Evolutionary conservation across 2,888 invertebrate species (phyloP).

Genomic region (Aricia artaxerxes): DNA sequence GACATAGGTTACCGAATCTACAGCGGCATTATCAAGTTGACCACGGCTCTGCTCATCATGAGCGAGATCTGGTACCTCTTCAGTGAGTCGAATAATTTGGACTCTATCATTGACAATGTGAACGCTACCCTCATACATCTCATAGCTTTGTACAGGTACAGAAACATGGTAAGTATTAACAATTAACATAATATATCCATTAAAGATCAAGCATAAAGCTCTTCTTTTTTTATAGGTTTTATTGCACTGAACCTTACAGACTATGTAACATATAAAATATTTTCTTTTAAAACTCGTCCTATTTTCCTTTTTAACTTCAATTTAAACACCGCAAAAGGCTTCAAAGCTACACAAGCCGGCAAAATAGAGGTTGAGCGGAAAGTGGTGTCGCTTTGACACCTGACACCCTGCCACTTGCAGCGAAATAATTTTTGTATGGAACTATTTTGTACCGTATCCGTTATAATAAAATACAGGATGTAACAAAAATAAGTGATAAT

Average conservation of each 20-base stretch:
- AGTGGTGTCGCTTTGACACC: slow-evolving; percentile 6
- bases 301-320: no score
- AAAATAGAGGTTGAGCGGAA: background rate
- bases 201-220: no score
- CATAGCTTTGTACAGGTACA: slow-evolving; percentile 58
- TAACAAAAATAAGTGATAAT: no score
- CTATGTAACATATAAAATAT: background rate
- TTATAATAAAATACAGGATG: no score
- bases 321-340: background rate
- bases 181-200: no score
- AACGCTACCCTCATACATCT: slow-evolving; percentile 56
- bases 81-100: slow-evolving; percentile 50
- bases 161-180: slow-evolving; percentile 54
- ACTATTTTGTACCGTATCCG: background rate
- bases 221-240: background rate
- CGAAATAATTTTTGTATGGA: background rate
- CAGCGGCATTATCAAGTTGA: slow-evolving; percentile 50
- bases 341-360: background rate
- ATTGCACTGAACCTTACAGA: background rate
- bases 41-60: slow-evolving; percentile 50
- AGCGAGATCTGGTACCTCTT: slow-evolving; percentile 56
- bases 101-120: slow-evolving; percentile 53
- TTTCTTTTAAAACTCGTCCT: background rate
- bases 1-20: slow-evolving; percentile 52
- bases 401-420: background rate